Percentiles rank a stretch among this genome's conserved stretches.
These are phyloP conservation scores for Plagodis dolabraria DNA, from an alignment of 2,888 invertebrate genomes.

Conservation along the genomic window DNA sequence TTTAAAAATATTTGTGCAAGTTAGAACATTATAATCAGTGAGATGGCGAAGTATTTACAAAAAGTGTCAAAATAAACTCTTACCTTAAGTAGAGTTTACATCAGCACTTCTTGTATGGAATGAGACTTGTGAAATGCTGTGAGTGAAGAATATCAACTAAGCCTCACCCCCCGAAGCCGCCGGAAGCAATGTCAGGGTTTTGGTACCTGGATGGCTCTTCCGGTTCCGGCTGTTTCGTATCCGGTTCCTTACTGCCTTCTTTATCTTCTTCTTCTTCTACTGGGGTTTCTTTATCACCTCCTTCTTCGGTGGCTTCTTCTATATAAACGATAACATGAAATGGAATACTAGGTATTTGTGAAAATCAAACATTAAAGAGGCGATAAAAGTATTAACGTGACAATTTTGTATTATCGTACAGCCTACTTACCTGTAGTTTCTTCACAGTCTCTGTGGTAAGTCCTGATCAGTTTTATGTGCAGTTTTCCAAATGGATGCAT, in stretches of 20 bases:
- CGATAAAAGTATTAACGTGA: too few species aligned
- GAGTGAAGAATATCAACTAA: slow-evolving; percentile 41
- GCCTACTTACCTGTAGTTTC: slow-evolving; percentile 55
- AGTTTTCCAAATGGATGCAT: slow-evolving; percentile 74
- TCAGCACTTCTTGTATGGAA: slow-evolving; percentile 1
- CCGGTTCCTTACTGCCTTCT: slow-evolving; percentile 41
- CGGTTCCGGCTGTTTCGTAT: slow-evolving; percentile 43
- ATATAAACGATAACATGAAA: background rate
- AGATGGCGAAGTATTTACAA: too few species aligned
- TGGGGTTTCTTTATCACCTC: slow-evolving; percentile 31
- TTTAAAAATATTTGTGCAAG: too few species aligned
- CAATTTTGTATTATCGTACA: too few species aligned
- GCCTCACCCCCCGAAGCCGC: slow-evolving; percentile 71
- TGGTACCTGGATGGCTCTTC: slow-evolving; percentile 79
- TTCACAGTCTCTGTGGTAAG: slow-evolving; percentile 66
- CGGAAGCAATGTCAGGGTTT: slow-evolving; percentile 68
- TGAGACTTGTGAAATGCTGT: slow-evolving; percentile 25
- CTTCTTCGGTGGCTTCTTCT: slow-evolving; percentile 37
- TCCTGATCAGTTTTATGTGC: slow-evolving; percentile 63
- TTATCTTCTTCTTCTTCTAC: slow-evolving; percentile 42
- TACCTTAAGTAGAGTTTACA: background rate
- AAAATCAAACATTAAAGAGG: too few species aligned
- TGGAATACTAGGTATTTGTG: too few species aligned
- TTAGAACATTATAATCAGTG: too few species aligned
- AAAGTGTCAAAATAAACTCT: background rate